phyloP scores from a whole-genome alignment of 2,888 invertebrate genomes.

The Drosophila dives region DNA sequence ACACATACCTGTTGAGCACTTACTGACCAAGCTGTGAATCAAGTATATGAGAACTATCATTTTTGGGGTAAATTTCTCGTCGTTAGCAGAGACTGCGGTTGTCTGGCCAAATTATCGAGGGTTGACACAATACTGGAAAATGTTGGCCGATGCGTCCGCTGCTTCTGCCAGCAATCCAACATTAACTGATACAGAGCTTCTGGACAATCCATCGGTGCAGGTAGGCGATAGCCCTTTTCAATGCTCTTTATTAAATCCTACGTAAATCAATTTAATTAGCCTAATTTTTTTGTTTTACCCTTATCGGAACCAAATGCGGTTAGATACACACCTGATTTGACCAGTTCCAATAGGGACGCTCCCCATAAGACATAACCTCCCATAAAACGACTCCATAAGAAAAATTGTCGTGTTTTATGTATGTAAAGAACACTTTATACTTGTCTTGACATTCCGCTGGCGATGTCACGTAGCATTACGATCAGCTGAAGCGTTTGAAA shows the following conservation, averaged over 20 bases:
- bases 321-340: slow-evolving; percentile 86
- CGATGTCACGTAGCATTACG: slow-evolving; percentile 98
- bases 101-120: slow-evolving; percentile 94
- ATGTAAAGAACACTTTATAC: background rate
- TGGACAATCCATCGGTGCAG: slow-evolving; percentile 98
- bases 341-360: slow-evolving; percentile 99
- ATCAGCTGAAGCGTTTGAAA: slow-evolving; percentile 97
- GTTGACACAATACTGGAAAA: slow-evolving; percentile 97
- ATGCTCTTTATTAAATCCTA: slow-evolving; percentile 99
- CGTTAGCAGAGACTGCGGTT: slow-evolving; percentile 84
- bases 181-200: slow-evolving; percentile 99
- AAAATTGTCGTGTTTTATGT: background rate
- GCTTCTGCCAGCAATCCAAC: slow-evolving; percentile 99
- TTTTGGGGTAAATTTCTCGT: slow-evolving; percentile 84
- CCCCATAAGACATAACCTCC: slow-evolving; percentile 99
- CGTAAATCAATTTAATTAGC: background rate
- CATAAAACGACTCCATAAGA: slow-evolving; percentile 99
- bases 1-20: slow-evolving; percentile 85
- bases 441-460: slow-evolving; percentile 95
- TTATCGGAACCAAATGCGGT: background rate
- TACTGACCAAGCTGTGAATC: slow-evolving; percentile 85
- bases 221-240: slow-evolving; percentile 97
- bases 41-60: slow-evolving; percentile 83
- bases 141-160: slow-evolving; percentile 96
- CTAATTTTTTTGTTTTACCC: background rate